Conservation (phyloP, 2,888 invertebrate species). For the Oithona nana region DNA sequence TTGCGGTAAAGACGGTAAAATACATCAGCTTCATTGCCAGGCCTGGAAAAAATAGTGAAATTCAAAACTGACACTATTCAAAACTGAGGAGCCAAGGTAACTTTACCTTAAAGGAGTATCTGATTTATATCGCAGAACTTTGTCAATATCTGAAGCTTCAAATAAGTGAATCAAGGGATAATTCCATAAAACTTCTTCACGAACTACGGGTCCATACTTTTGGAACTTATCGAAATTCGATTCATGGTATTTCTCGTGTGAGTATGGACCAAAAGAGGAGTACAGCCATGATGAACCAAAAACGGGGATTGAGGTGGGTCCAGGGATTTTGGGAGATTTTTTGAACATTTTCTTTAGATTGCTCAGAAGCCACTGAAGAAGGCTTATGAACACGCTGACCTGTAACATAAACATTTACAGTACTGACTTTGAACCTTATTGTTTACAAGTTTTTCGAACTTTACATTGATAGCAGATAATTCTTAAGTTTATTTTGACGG, state of each 20-base stretch:
- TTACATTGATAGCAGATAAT: too few relatives aligned
- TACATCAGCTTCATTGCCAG: slow-evolving; percentile 59
- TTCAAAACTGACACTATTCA: too few relatives aligned
- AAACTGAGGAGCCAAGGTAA: too few relatives aligned
- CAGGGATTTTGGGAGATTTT: slow-evolving; percentile 39
- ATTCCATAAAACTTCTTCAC: slow-evolving; percentile 54
- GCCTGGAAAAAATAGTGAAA: too few relatives aligned
- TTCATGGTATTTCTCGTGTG: slow-evolving; percentile 52
- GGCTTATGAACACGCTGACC: too few relatives aligned
- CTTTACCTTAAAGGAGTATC: slow-evolving; percentile 58
- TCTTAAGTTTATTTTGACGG: too few relatives aligned
- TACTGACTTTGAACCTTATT: too few relatives aligned
- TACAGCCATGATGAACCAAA: slow-evolving; percentile 65
- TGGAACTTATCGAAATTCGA: slow-evolving; percentile 53
- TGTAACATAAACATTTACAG: too few relatives aligned
- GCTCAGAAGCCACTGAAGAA: too few relatives aligned
- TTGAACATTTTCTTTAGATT: too few relatives aligned
- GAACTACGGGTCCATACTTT: slow-evolving; percentile 50
- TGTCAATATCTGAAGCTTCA: slow-evolving; percentile 49
- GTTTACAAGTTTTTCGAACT: too few relatives aligned
- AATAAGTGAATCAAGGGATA: slow-evolving; percentile 51
- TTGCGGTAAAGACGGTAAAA: slow-evolving; percentile 50
- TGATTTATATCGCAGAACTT: slow-evolving; percentile 44
- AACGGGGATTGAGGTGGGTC: slow-evolving; percentile 47
- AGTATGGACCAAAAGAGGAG: slow-evolving; percentile 39